Evolutionary conservation across 2,888 invertebrate species (phyloP), one percentile per base, ranked within the genome.

Genomic region (Tetragonisca angustula): DNA sequence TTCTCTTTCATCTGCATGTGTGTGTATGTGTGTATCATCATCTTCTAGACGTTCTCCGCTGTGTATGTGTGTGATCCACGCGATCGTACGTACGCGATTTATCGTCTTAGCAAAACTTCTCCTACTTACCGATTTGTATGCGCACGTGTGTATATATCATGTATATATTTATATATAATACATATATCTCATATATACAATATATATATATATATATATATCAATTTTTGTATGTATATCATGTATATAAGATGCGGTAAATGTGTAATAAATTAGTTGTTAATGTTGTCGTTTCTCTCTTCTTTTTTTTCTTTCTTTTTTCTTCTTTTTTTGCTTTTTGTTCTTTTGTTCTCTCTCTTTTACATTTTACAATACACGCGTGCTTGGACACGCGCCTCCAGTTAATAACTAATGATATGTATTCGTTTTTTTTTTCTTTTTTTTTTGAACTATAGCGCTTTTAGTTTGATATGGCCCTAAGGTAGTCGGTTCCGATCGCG

Each of bases 371-470:
- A 83, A 24, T n/a, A 24, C 24, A n/a, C 24, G 21, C n/a, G 11
- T 62, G 32, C 70, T 83, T 85, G 79, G 76, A 76, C 65, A n/a
- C 85, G 79, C 81, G 79, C 36, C 61, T 79, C 67, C 36, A 36
- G 67, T 86, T 90, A 82, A 88, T 65, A 85, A 88, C 91, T 93
- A 93, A 85, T 93, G 92, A 93, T 93, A 93, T 93, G 92, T 91
- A 91, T 90, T 91, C 81, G 86, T 90, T 91, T 36, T 36, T 36
- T 36, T 4, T 36, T 36, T 36, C 5, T 5, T 36, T 5, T 36
- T 36, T 36, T 36, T 36, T 93, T 92, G 92, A 92, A 92, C 91
- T 93, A 90, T 90, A 82, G 88, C 86, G 87, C 27, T 83, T 92
- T 32, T 90, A 89, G 87, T 93, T 92, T 92, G 89, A 92, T 91